These are phyloP conservation scores for Nematostella vectensis DNA, from an alignment of 92 coral and sea anemone genomes.

Conservation along the genomic window DNA sequence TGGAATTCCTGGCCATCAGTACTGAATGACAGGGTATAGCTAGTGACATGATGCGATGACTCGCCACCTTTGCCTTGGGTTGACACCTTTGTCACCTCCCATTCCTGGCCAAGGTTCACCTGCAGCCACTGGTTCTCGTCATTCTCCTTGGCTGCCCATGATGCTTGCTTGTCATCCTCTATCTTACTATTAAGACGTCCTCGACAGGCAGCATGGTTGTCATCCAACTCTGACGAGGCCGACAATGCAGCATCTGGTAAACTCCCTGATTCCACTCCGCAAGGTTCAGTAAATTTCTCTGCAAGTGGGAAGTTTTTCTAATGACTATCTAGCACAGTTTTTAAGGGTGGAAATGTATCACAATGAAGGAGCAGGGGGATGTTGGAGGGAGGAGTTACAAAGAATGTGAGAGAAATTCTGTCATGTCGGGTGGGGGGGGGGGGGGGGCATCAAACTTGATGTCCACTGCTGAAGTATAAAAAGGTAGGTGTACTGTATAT, in stretches of 20 bases:
- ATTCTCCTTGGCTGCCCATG: conserved; percentile 67
- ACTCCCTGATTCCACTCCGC: conserved; percentile 47
- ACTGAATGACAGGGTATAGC: conserved; percentile 52
- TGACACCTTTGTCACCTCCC: conserved; percentile 44
- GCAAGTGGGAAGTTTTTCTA: not conserved
- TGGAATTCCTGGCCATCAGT: conserved; percentile 44
- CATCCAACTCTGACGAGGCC: conserved; percentile 66
- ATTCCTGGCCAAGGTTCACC: conserved; percentile 49
- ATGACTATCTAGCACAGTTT: too few species aligned
- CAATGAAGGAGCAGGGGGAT: too few species aligned
- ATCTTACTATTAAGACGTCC: conserved; percentile 58
- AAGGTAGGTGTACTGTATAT: too few species aligned
- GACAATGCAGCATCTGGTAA: conserved; percentile 49
- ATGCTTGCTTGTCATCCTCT: conserved; percentile 70
- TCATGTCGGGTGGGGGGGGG: too few species aligned
- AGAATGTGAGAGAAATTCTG: too few species aligned
- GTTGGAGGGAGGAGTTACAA: too few species aligned
- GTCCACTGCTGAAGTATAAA: too few species aligned
- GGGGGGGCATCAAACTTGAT: too few species aligned
- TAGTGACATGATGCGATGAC: conserved; percentile 44
- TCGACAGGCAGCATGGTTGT: conserved; percentile 48
- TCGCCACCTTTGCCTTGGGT: conserved; percentile 66
- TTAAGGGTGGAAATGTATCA: not conserved
- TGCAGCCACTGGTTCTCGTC: conserved; percentile 87
- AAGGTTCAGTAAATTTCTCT: conserved; percentile 46